Evolutionary conservation across 2,888 invertebrate genomes (phyloP), one percentile per base, ranked within the genome.

Genomic region (Abrostola tripartita): DNA sequence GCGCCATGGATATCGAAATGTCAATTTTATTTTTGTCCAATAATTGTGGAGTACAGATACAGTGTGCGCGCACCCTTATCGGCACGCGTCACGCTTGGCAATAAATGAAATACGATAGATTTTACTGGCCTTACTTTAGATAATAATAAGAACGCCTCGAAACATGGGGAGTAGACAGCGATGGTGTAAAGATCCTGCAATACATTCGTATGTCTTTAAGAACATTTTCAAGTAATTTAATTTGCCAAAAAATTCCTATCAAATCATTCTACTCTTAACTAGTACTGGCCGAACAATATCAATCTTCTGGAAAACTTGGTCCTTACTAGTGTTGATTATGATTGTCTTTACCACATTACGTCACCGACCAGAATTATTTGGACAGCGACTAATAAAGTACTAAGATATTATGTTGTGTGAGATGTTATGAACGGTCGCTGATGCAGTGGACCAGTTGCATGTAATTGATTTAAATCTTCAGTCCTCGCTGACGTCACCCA

Each of bases 1-100:
- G 6, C 41, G 58, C 61, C 58, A 57, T 65, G 72, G 40, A 74
- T 11, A 42, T n/a, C 4, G 36, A 56, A 60, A 52, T 50, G 9
- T 10, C 11, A 6, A 50, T 47, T 12, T 1, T 14, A 41, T 44
- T 60, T 41, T n/a, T 8, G 24, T 5, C 2, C 50, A 38, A 42
- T 61, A 51, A 42, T 61, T 49, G 52, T 37, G 37, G 41, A 37
- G 63, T 68, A 56, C 37, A 0, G 52, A 10, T 60, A 58, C 71
- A 76, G 79, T 85, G 82, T 80, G 76, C 51, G 65, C 68, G 74
- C 74, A 64, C 84, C 85, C 83, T 84, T 82, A 85, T 79, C 79
- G 63, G 63, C 74, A 73, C 78, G 77, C 62, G 76, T 50, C 79
- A 44, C 61, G 53, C 69, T 67, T 71, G 24, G 62, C 61, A 74